Conservation (phyloP, 2,888 invertebrate species). For the Hyposoter dolosus region DNA sequence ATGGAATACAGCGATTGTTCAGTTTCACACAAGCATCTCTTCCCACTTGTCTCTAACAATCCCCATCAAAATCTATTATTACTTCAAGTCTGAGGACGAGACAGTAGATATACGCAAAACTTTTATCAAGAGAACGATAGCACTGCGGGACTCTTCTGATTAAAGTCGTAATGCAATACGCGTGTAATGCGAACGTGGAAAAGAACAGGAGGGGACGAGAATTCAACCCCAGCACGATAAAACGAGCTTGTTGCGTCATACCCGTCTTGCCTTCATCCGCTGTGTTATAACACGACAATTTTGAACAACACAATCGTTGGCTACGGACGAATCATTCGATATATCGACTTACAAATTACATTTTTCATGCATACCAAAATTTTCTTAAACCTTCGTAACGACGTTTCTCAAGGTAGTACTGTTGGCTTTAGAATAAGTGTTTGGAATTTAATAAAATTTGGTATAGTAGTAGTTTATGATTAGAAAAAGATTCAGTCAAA, state of each 20-base stretch:
- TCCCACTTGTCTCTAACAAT: conserved; percentile 13
- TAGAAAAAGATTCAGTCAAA: too few relatives aligned
- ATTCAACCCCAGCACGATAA: conserved; percentile 64
- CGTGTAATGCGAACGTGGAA: conserved; percentile 74
- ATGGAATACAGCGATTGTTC: conserved; percentile 45
- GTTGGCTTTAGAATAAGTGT: too few relatives aligned
- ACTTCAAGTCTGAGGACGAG: conserved; percentile 68
- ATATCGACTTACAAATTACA: not conserved
- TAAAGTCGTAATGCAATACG: conserved; percentile 84
- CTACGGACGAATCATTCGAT: not conserved
- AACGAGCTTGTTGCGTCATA: conserved; percentile 28
- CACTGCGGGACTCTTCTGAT: conserved; percentile 73
- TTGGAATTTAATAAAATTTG: too few relatives aligned
- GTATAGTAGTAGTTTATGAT: too few relatives aligned
- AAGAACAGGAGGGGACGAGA: conserved; percentile 22
- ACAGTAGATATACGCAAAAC: conserved; percentile 24
- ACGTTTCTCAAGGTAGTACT: too few relatives aligned
- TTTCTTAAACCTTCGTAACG: not conserved
- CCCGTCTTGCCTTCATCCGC: conserved; percentile 8
- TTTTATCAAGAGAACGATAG: conserved; percentile 21
- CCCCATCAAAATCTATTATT: conserved; percentile 70
- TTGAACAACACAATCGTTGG: not conserved
- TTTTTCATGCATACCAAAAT: not conserved
- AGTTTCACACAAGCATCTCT: conserved; percentile 3
- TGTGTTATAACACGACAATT: not conserved